Base-by-base conservation (phyloP, 2,888 invertebrate genomes). In the Ectobius pallidus region DNA sequence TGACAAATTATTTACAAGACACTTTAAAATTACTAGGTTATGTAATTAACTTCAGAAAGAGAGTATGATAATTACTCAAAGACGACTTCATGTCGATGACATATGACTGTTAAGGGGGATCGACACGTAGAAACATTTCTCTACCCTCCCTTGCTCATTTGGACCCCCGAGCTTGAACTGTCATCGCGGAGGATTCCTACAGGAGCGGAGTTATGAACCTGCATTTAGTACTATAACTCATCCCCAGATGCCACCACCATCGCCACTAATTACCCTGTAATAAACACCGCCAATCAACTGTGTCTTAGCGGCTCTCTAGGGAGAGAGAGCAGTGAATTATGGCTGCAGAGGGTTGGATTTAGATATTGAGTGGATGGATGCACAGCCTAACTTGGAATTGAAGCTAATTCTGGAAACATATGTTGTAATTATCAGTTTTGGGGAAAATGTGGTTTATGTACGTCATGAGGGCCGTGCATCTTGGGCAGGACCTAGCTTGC, bases 251-350 rank as follows among this genome's bases (percentile, higher is more conserved):
- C 65, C 65, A 65, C 27, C 65, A 42, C 44, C 65, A 65, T 52
- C 55, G 70, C 61, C 71, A 65, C 71, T 71, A 71, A 71, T 71
- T 71, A 71, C 71, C 62, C 71, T 46, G 71, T 71, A 71, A 71
- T 71, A 71, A 71, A 71, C 71, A 71, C 71, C 71, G 71, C 71
- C 71, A 71, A 71, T 71, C 71, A 71, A 71, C 62, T 71, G 62
- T 42, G 71, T 71, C 71, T 71, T 71, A 71, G 63, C 30, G 62
- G 34, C 55, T n/a, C 44, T 46, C 65, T 65, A 44, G 65, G 65
- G 65, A 46, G 65, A 44, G 65, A 46, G 65, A 46, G 65, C 65
- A 44, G 44, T 65, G 65, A 65, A 44, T 65, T 65, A 65, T 65
- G 46, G 42, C 44, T 39, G 44, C 44, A 44, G 65, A 65, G 65